Percentiles rank a stretch among this genome's conserved stretches.
Evolutionary conservation across 2,888 invertebrate species (phyloP).

Genomic region (Caradrina clavipalpis): DNA sequence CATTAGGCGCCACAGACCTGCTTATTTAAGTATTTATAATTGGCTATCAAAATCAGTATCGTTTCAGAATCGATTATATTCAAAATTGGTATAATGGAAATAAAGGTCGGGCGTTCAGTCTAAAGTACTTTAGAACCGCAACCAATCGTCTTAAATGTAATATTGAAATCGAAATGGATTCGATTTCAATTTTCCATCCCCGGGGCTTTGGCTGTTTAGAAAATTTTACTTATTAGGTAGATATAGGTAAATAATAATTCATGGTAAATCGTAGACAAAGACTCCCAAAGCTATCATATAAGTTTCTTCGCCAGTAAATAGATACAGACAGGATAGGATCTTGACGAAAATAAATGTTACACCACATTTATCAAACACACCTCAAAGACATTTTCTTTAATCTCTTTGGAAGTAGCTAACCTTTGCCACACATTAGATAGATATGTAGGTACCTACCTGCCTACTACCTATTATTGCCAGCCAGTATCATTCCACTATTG

Average conservation of each 20-base stretch:
- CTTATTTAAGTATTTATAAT: constrained; percentile 8
- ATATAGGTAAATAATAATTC: not conserved
- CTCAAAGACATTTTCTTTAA: no score
- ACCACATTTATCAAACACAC: no score
- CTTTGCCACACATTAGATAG: no score
- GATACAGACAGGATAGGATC: no score
- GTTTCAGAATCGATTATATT: constrained; percentile 34
- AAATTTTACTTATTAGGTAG: not conserved
- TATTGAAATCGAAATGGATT: constrained; percentile 43
- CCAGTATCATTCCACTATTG: not conserved
- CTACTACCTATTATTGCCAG: no score
- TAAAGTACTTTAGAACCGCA: constrained; percentile 31
- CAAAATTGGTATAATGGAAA: constrained; percentile 21
- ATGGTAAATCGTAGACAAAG: not conserved
- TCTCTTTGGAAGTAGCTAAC: no score
- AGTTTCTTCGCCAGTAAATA: no score
- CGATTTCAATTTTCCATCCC: constrained; percentile 23
- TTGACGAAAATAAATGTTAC: no score
- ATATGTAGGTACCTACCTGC: no score
- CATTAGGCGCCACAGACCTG: not conserved
- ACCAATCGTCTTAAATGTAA: constrained; percentile 35
- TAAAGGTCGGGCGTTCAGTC: constrained; percentile 23
- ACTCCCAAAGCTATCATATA: not conserved
- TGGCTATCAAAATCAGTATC: constrained; percentile 14
- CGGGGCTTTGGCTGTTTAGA: constrained; percentile 1